Evolutionary conservation across 2,113 vertebrate species (phyloP).

Genomic region (Setophaga coronata): DNA sequence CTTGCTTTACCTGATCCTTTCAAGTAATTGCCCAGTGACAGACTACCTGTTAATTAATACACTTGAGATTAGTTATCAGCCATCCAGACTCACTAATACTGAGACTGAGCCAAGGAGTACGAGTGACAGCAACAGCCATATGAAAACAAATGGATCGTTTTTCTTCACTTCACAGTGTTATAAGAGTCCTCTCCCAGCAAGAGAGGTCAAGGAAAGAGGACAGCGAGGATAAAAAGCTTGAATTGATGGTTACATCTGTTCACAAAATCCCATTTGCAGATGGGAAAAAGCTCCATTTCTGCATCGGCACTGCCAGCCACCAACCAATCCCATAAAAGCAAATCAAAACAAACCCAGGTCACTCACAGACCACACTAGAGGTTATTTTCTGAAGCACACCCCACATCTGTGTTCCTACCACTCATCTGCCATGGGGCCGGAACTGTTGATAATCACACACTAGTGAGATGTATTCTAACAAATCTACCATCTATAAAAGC

Average conservation of each 20-base stretch:
- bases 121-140: conserved; percentile 40
- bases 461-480: neutral
- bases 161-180: neutral
- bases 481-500: neutral
- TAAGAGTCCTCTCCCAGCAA: neutral
- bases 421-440: neutral
- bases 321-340: neutral
- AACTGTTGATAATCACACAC: neutral
- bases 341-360: neutral
- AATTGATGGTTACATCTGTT: conserved; percentile 43
- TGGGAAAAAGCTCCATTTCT: neutral
- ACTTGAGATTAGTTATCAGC: neutral
- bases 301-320: neutral
- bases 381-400: neutral
- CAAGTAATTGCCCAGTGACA: neutral
- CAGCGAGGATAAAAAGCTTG: neutral
- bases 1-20: conserved; percentile 10
- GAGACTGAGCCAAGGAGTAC: neutral
- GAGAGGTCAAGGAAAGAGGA: conserved; percentile 31
- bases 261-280: conserved; percentile 40
- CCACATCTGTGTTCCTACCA: neutral
- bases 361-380: neutral
- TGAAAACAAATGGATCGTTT: neutral
- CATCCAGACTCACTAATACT: neutral
- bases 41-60: conserved; percentile 44